Base-by-base conservation (phyloP, 2,888 invertebrate genomes). In the Idaea straminata region DNA sequence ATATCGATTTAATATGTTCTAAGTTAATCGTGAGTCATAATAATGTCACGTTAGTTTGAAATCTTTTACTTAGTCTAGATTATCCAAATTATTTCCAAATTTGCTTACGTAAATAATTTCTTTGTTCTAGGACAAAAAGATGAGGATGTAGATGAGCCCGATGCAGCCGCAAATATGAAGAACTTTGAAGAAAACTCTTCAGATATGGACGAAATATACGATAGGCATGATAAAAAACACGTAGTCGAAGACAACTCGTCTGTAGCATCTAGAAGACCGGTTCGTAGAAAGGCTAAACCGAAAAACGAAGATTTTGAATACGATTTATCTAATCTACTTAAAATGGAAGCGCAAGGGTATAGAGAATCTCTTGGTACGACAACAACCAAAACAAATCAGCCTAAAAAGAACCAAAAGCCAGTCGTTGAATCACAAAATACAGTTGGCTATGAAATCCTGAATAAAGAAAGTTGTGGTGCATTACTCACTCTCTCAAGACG, bases 231-330 rank as follows among this genome's bases (percentile, higher is more conserved):
- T 15, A 91, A 87, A 72, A 84, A 77, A 64, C 70, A 70, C 59
- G 66, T 68, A 35, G 66, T 66, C 47, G 79, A 79, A 61, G 74
- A 77, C 58, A 67, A 67, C 3, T 67, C 80, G 15, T 77, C 87
- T 7, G 82, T 87, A 34, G 81, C 86, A n/a, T 88, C 87, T 7
- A 84, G 91, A 62, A 89, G 95, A 71, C 95, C 96, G 2, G 93
- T 95, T 15, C 92, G 96, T 58, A 95, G 95, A 82, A 94, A 95
- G 70, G 91, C 94, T 0, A 95, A 95, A 82, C 94, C 94, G 7
- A 93, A 94, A 71, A 94, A 95, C 78, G 95, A 95, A 77, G 96
- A 96, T 85, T 96, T 96, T 81, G 94, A 96, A 73, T 96, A 96
- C 78, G 96, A 96, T 86, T 86, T 95, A 71, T 94, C 95, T 4